Conservation (phyloP, 2,888 invertebrate species). For the Hydropsyche betteni region DNA sequence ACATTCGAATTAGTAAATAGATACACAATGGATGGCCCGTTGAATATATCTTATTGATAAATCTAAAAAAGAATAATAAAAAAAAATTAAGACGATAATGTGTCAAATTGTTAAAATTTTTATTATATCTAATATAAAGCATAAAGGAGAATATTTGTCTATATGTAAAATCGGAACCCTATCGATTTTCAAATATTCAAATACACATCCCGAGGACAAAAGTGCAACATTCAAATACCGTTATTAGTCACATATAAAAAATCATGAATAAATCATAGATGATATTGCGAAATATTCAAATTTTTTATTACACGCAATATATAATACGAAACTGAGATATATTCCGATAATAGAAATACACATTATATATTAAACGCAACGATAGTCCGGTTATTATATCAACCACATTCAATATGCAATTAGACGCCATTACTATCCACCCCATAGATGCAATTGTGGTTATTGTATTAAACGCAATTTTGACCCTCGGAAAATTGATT, state of each 20-base stretch:
- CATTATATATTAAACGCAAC: no score
- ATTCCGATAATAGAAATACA: no score
- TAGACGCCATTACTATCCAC: conserved; percentile 15
- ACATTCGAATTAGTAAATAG: no score
- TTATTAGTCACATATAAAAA: conserved; percentile 38
- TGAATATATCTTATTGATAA: not conserved
- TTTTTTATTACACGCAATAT: not conserved
- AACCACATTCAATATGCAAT: conserved; percentile 15
- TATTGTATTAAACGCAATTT: conserved; percentile 15
- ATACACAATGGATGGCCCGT: not conserved
- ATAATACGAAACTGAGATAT: no score
- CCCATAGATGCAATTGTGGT: conserved; percentile 3
- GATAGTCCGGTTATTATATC: not conserved
- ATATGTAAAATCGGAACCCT: conserved; percentile 43
- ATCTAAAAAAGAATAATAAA: conserved; percentile 1
- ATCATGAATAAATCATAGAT: conserved; percentile 47
- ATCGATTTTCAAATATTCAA: conserved; percentile 46
- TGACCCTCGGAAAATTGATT: not conserved
- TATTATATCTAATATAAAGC: not conserved
- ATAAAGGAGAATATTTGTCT: conserved; percentile 5
- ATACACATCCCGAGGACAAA: conserved; percentile 26
- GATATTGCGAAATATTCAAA: conserved; percentile 40
- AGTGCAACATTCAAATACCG: conserved; percentile 12
- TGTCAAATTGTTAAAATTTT: not conserved
- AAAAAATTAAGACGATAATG: not conserved